phyloP scores from a whole-genome alignment of 1,140 invertebrate species.

The Tenebrio molitor region DNA sequence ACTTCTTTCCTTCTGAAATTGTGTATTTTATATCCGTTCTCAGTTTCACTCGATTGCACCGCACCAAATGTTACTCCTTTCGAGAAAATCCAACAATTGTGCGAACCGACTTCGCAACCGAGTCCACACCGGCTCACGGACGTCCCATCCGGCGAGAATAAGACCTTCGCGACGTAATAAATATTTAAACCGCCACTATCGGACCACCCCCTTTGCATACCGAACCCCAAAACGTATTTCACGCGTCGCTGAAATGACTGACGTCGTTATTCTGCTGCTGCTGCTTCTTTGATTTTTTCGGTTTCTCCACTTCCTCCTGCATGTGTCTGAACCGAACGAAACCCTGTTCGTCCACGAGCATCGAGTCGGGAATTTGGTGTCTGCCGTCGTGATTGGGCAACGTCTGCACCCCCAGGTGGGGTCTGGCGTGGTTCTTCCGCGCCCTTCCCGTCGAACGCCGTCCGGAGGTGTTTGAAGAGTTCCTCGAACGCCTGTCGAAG shows the following conservation, averaged over 20 bases:
- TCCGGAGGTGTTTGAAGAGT: constrained; percentile 63
- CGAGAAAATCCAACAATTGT: neutral
- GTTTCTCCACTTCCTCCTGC: constrained; percentile 58
- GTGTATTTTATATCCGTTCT: neutral
- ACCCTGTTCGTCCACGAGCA: constrained; percentile 88
- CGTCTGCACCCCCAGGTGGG: constrained; percentile 63
- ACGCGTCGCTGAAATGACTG: constrained; percentile 64
- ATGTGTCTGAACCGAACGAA: constrained; percentile 82
- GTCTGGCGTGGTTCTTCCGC: constrained; percentile 59
- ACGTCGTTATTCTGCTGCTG: constrained; percentile 58
- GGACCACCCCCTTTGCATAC: neutral
- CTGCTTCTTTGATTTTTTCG: constrained; percentile 53
- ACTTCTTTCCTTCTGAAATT: neutral
- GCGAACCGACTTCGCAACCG: neutral
- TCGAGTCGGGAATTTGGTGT: constrained; percentile 65
- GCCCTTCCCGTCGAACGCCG: constrained; percentile 60
- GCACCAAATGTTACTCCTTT: neutral
- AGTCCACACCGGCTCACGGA: neutral
- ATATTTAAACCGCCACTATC: neutral
- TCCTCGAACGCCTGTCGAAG: constrained; percentile 66
- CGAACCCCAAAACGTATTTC: constrained; percentile 43
- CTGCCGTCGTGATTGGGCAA: constrained; percentile 62
- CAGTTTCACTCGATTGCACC: neutral
- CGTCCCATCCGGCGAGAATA: neutral
- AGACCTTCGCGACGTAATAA: neutral